Evolutionary conservation across 2,797 vertebrate genomes (phyloP), one percentile per base, ranked within the genome.

Genomic region (Pyrocephalus nanus): DNA sequence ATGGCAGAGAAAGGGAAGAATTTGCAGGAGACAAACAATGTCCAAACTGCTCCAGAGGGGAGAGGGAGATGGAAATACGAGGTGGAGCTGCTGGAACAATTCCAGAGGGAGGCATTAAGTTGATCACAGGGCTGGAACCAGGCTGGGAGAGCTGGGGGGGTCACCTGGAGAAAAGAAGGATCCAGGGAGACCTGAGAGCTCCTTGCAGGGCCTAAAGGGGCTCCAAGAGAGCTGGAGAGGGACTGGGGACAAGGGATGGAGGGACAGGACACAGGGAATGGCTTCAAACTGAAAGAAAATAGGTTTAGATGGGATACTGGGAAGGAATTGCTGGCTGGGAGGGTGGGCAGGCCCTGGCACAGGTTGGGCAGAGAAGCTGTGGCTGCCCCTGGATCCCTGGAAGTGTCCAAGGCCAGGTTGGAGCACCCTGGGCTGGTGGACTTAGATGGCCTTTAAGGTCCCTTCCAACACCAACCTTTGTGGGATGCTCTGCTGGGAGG

Each of bases 401-500:
- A 17, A 54, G 29, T 54, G 51, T 32, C 29, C 51, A 30, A 54
- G 51, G 29, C 17, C 51, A 30, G 29, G 29, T 30, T 19, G 51
- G 51, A 32, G 18, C 29, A 12, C 5, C 29, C 51, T 54, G 29
- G 51, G 29, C 9, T 30, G 3, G 53, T 54, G 53, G 53, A 20
- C 22, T 47, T 12, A 55, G 53, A 14, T 55, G 53, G 15, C 8
- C 7, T 21, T n/a, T 30, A 53, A 53, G 51, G 12, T 57, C 32
- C 54, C 9, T 34, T 53, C n/a, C 67, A n/a, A 8, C 11, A 36
- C 29, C n/a, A 26, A 38, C 38, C n/a, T 2, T 29, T 11, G n/a
- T 17, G 45, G 27, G 20, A n/a, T 38, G 15, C 10, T 21, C 27
- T 45, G 50, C 2, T 40, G 2, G 0, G 42, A 23, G 29, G 34